These are phyloP conservation scores for Zonotrichia leucophrys DNA, from an alignment of 2,113 vertebrate genomes.

Conservation along the genomic window DNA sequence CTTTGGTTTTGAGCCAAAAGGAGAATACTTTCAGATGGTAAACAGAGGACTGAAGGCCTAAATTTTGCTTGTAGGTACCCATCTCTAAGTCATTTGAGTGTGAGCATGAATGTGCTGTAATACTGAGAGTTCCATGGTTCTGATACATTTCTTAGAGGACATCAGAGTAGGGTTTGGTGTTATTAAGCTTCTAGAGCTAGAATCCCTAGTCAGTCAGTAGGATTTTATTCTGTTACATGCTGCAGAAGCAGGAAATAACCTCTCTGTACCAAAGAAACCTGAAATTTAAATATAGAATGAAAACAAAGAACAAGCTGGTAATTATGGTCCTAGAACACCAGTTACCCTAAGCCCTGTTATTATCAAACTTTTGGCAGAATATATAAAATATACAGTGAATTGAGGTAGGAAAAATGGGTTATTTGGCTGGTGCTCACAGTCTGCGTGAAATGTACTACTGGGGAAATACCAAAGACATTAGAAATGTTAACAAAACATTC, in stretches of 20 bases:
- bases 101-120: not conserved
- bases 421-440: not conserved
- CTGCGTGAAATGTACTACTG: not conserved
- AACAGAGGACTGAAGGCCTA: not conserved
- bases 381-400: not conserved
- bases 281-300: not conserved
- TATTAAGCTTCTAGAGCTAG: not conserved
- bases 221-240: not conserved
- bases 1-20: not conserved
- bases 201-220: not conserved
- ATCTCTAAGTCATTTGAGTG: not conserved
- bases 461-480: not conserved
- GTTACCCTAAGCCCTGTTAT: not conserved
- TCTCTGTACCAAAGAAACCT: not conserved
- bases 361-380: not conserved
- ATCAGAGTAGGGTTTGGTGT: not conserved
- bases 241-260: not conserved
- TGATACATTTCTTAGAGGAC: not conserved
- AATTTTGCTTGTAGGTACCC: not conserved
- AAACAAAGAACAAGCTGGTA: not conserved
- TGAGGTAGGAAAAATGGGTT: not conserved
- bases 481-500: not conserved
- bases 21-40: not conserved
- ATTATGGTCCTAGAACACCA: not conserved
- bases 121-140: not conserved